Conservation (phyloP, 1,140 invertebrate species). For the Trichomalopsis sarcophagae region DNA sequence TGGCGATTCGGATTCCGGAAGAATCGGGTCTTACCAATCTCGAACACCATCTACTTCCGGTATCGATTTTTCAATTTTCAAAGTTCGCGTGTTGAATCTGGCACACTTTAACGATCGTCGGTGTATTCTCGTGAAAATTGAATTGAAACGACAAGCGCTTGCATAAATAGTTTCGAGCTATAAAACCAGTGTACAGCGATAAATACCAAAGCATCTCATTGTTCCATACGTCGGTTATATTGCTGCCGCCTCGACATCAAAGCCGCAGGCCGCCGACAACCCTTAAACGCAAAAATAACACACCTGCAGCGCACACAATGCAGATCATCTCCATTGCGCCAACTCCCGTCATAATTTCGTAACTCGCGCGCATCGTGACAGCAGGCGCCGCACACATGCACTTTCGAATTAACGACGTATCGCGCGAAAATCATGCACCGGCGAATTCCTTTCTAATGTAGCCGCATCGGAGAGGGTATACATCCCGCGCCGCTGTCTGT, state of each 20-base stretch:
- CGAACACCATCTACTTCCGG: not conserved
- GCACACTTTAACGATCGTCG: too few relatives aligned
- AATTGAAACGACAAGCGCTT: too few relatives aligned
- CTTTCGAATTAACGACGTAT: slow-evolving; percentile 48
- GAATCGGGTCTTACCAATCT: too few relatives aligned
- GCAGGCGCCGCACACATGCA: not conserved
- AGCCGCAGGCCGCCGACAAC: not conserved
- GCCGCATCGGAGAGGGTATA: not conserved
- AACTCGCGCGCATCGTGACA: not conserved
- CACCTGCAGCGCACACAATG: not conserved
- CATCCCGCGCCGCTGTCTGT: not conserved
- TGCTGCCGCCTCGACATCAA: not conserved
- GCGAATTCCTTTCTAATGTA: slow-evolving; percentile 64
- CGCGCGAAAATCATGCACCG: slow-evolving; percentile 60
- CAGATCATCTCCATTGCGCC: not conserved
- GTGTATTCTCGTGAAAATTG: too few relatives aligned
- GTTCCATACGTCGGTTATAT: not conserved
- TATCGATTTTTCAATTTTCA: too few relatives aligned
- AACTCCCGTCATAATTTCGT: not conserved
- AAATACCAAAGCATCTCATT: too few relatives aligned
- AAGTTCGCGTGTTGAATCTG: too few relatives aligned
- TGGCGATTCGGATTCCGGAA: not conserved
- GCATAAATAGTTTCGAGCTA: not conserved
- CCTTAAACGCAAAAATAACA: too few relatives aligned
- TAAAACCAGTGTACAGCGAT: not conserved